Evolutionary conservation across 1,140 invertebrate genomes (phyloP), one percentile per base, ranked within the genome.

Genomic region (Pseudomyrmex pallidus): DNA sequence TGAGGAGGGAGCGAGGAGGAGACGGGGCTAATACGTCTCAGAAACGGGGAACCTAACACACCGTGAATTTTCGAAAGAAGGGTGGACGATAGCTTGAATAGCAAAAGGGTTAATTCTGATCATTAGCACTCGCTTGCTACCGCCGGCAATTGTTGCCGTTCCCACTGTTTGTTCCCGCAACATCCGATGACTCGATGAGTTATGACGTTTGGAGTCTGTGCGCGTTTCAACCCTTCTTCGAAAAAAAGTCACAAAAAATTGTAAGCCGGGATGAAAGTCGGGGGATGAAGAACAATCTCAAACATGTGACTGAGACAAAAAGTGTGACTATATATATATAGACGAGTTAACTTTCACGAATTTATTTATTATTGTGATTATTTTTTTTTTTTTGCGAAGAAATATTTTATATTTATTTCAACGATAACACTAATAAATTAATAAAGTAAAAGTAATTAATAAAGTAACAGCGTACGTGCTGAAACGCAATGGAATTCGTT

Each of bases 201-300:
- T 93, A 92, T 87, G 92, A 92, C 91, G 50, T 92, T 89, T 92
- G 72, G 54, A 85, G 87, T 91, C 85, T 25, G 20, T 59, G 56
- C 35, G 15, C 50, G 57, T 56, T 84, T 72, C 59, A 87, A 85
- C 91, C 90, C 90, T 90, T 90, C 82, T n/a, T 67, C 22, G 22
- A 48, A 61, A 88, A 88, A 88, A 52, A 17, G 3, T 20, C 7
- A 7, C n/a, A 86, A 89, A 89, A 88, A 89, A 22, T 70, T n/a
- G 2, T 22, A 5, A 10, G 10, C 25, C 22, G 59, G 59, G 13
- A 35, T 35, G 35, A 35, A 35, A 35, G 35, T 35, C 5, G 35
- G 5, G 35, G 35, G 35, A 35, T 35, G 35, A 35, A 35, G 5
- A 7, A 35, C 35, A 35, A 35, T 35, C 35, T 35, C 35, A 35